Evolutionary conservation across 2,113 vertebrate species (phyloP).

Genomic region (Macroglossus sobrinus): DNA sequence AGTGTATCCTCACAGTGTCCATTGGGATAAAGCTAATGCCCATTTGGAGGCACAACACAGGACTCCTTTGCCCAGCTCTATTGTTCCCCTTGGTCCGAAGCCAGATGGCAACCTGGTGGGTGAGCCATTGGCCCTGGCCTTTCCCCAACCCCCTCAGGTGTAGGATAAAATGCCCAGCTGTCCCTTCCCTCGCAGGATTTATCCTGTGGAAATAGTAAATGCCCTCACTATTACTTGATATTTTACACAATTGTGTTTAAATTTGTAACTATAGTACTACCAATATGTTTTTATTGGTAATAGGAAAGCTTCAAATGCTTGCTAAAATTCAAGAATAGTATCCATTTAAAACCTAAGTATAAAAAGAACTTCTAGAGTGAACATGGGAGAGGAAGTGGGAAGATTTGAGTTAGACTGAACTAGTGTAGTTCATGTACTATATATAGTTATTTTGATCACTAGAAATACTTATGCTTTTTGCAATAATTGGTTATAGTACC

Average conservation of each 20-base stretch:
- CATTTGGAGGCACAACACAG: constrained; percentile 13
- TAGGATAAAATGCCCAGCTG: constrained; percentile 57
- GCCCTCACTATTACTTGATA: constrained; percentile 28
- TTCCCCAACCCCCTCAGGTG: not conserved
- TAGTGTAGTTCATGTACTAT: not conserved
- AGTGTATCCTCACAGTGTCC: constrained; percentile 16
- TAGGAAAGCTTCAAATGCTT: constrained; percentile 4
- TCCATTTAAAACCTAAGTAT: constrained; percentile 20
- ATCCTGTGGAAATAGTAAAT: not conserved
- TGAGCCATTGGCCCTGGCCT: constrained; percentile 33
- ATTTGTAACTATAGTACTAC: not conserved
- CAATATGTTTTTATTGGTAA: not conserved
- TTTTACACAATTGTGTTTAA: constrained; percentile 43
- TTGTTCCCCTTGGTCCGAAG: constrained; percentile 55
- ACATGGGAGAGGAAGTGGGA: not conserved
- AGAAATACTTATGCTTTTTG: not conserved
- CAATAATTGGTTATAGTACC: not conserved
- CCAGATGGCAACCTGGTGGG: constrained; percentile 61
- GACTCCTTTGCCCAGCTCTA: constrained; percentile 33
- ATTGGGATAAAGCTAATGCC: constrained; percentile 41
- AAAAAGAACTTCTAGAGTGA: not conserved
- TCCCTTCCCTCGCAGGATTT: constrained; percentile 16
- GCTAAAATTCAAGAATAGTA: constrained; percentile 3
- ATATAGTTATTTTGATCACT: not conserved
- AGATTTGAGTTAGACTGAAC: not conserved